Conservation (phyloP, 2,888 invertebrate genomes). For the Meandrusa payeni region DNA sequence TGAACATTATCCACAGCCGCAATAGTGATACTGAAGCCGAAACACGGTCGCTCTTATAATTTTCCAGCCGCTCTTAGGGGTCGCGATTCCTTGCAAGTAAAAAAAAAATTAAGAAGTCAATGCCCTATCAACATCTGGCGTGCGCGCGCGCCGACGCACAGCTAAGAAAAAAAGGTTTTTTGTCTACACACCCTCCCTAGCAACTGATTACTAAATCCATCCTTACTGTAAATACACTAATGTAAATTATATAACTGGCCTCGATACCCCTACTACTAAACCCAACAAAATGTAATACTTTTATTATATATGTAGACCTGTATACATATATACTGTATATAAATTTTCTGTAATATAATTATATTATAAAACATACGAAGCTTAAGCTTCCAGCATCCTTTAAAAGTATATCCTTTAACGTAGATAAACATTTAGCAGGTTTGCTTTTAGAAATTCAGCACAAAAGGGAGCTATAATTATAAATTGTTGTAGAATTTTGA, state of each 20-base stretch:
- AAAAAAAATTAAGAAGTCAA: slow-evolving; percentile 65
- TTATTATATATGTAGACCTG: too few relatives aligned
- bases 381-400: too few relatives aligned
- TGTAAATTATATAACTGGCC: not conserved
- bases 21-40: slow-evolving; percentile 51
- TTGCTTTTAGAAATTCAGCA: too few relatives aligned
- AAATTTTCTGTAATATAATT: too few relatives aligned
- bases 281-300: too few relatives aligned
- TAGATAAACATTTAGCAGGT: too few relatives aligned
- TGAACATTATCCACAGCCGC: slow-evolving; percentile 36
- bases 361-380: too few relatives aligned
- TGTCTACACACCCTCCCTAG: slow-evolving; percentile 50
- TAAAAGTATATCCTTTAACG: too few relatives aligned
- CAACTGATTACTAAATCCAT: slow-evolving; percentile 37
- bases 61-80: slow-evolving; percentile 67
- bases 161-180: slow-evolving; percentile 35
- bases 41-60: slow-evolving; percentile 47
- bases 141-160: slow-evolving; percentile 47
- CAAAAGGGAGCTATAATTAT: too few relatives aligned
- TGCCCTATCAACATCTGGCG: slow-evolving; percentile 70
- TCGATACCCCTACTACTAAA: not conserved
- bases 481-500: too few relatives aligned
- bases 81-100: slow-evolving; percentile 59
- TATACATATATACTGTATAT: too few relatives aligned
- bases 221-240: slow-evolving; percentile 14